phyloP scores from a whole-genome alignment of 1,140 invertebrate genomes.

The Brachionus manjavacas region DNA sequence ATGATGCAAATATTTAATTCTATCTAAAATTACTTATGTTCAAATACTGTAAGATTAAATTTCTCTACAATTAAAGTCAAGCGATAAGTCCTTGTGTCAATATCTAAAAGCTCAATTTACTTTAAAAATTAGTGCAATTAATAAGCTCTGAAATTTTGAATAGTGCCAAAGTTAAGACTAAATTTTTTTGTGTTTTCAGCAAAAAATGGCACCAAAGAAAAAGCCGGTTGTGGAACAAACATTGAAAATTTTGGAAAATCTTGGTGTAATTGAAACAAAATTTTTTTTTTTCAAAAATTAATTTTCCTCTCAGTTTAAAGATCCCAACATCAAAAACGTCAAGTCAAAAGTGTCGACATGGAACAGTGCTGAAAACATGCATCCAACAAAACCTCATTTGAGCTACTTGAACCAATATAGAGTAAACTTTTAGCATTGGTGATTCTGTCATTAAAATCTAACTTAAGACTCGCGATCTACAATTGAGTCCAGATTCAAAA shows the following conservation, averaged over 20 bases:
- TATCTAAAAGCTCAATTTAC: background rate
- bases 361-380: background rate
- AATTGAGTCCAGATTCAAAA: slow-evolving; percentile 31
- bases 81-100: background rate
- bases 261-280: background rate
- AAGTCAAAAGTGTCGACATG: slow-evolving; percentile 36
- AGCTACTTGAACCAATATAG: slow-evolving; percentile 17
- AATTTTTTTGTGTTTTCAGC: background rate
- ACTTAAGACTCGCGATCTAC: background rate
- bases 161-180: no score
- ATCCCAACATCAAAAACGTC: slow-evolving; percentile 28
- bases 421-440: background rate
- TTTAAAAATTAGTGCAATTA: background rate
- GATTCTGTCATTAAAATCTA: background rate
- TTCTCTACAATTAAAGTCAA: background rate
- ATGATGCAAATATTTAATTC: background rate
- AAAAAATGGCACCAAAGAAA: background rate
- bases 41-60: background rate
- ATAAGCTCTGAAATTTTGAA: background rate
- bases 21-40: background rate
- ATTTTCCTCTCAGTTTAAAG: background rate
- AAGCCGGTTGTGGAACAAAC: background rate
- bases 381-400: background rate
- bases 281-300: background rate
- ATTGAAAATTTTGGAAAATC: background rate